A percentile compares a stretch with the other conserved stretches of the same genome.
phyloP scores from a whole-genome alignment of 2,113 vertebrate genomes.

The Pelecanoides urinatrix region DNA sequence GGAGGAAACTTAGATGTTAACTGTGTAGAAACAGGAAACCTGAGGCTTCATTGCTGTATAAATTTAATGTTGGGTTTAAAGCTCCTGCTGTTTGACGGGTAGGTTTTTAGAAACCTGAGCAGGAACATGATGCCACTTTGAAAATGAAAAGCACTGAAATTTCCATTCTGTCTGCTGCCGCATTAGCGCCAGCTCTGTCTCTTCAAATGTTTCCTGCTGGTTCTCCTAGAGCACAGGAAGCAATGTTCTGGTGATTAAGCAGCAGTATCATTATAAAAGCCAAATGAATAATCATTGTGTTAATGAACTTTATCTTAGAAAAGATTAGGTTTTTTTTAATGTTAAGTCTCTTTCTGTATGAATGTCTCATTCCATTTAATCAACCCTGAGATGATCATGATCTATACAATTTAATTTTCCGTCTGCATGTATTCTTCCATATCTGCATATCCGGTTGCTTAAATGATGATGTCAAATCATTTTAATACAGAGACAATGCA shows the following conservation, averaged over 20 bases:
- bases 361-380: conserved; percentile 74
- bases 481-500: background rate
- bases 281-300: conserved; percentile 79
- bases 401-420: conserved; percentile 67
- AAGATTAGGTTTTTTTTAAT: conserved; percentile 70
- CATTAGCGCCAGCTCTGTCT: conserved; percentile 46
- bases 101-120: conserved; percentile 48
- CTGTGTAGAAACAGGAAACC: conserved; percentile 47
- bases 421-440: conserved; percentile 20
- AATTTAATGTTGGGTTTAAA: conserved; percentile 55
- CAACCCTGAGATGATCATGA: conserved; percentile 63
- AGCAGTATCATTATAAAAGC: conserved; percentile 77
- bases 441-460: background rate
- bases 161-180: conserved; percentile 2
- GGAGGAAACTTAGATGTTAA: conserved; percentile 45
- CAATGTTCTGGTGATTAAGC: conserved; percentile 78
- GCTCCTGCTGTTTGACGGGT: conserved; percentile 32
- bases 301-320: conserved; percentile 80
- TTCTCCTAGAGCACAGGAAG: conserved; percentile 70
- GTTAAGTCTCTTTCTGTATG: conserved; percentile 68
- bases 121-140: conserved; percentile 10
- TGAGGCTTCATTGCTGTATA: conserved; percentile 42
- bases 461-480: background rate
- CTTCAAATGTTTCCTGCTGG: conserved; percentile 72
- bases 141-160: conserved; percentile 35